These are phyloP conservation scores for Ceratothoa steindachneri DNA, from an alignment of 2,888 invertebrate genomes.

Conservation along the genomic window DNA sequence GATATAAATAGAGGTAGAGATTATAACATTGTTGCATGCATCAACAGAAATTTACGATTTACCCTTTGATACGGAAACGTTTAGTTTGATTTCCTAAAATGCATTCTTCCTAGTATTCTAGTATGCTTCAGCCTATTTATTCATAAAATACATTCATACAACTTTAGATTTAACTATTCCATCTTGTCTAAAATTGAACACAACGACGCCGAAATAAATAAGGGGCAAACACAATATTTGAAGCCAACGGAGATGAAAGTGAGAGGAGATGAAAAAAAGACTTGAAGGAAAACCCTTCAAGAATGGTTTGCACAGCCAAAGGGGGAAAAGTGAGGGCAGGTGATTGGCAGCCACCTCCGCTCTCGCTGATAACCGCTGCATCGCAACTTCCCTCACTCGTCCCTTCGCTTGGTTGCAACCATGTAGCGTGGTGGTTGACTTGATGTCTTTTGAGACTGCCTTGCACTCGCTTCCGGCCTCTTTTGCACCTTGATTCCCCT, in stretches of 20 bases:
- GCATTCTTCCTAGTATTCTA: too few species aligned
- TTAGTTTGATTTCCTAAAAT: too few species aligned
- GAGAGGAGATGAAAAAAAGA: background rate
- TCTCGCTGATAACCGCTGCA: background rate
- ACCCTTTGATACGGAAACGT: too few species aligned
- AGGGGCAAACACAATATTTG: background rate
- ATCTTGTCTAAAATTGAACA: too few species aligned
- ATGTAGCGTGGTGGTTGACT: background rate
- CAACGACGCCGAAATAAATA: background rate
- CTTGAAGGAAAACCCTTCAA: background rate
- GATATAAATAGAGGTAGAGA: too few species aligned
- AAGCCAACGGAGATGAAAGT: background rate
- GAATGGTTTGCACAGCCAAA: background rate
- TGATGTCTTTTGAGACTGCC: background rate
- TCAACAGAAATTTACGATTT: too few species aligned
- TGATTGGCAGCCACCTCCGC: background rate
- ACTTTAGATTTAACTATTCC: too few species aligned
- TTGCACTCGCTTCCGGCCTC: background rate
- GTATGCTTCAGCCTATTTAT: too few species aligned
- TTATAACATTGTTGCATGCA: too few species aligned
- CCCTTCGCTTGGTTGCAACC: background rate
- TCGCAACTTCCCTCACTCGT: background rate
- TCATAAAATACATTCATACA: too few species aligned
- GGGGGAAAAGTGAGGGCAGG: background rate
- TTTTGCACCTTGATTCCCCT: background rate